These are phyloP conservation scores for Onychorhynchus coronatus DNA, from an alignment of 2,113 vertebrate genomes.

Conservation along the genomic window DNA sequence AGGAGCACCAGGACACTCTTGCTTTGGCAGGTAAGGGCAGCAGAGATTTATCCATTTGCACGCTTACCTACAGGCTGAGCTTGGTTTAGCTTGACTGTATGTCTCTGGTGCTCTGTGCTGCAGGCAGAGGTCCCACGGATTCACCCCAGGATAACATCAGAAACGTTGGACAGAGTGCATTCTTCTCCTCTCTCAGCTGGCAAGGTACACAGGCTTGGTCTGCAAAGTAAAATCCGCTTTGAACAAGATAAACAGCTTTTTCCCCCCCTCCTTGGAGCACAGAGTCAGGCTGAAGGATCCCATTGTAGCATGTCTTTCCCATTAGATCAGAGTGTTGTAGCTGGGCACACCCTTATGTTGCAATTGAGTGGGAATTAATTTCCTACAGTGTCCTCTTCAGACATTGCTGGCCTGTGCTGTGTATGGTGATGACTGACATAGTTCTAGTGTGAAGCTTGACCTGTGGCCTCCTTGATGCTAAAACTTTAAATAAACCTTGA, in stretches of 20 bases:
- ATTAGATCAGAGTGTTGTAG: neutral
- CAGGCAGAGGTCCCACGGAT: constrained; percentile 73
- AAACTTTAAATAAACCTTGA: neutral
- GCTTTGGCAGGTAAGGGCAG: constrained; percentile 81
- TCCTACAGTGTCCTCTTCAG: neutral
- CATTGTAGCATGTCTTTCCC: neutral
- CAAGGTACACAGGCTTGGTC: constrained; percentile 72
- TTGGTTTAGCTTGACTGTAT: neutral
- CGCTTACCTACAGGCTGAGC: neutral
- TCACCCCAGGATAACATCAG: constrained; percentile 74
- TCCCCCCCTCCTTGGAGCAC: neutral
- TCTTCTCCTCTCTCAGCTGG: constrained; percentile 82
- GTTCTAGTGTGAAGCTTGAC: neutral
- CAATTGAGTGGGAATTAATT: neutral
- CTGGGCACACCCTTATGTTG: neutral
- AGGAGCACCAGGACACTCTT: constrained; percentile 92
- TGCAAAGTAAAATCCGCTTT: neutral
- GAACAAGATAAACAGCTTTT: neutral
- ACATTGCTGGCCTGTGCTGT: neutral
- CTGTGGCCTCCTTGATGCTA: neutral
- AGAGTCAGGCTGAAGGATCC: neutral
- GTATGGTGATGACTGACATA: neutral
- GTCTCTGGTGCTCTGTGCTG: constrained; percentile 35
- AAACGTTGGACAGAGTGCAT: constrained; percentile 76
- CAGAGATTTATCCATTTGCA: neutral